Base-by-base conservation (phyloP, 2,888 invertebrate genomes). In the Dynastes hyllus region DNA sequence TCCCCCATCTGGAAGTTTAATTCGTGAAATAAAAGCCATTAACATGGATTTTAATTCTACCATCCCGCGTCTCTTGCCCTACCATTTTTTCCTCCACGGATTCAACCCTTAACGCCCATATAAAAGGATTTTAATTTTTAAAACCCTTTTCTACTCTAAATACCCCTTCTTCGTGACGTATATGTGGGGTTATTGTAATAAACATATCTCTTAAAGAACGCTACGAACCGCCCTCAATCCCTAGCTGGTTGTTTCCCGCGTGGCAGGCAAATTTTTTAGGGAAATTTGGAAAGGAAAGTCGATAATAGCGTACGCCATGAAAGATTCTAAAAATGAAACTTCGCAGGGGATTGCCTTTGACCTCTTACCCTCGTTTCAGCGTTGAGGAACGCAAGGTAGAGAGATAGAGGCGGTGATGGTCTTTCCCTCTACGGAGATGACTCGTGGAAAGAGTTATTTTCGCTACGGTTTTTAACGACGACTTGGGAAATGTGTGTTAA, bases 401-500 rank as follows among this genome's bases (percentile, higher is more conserved):
- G 27, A 22, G 22, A 22, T 22, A 22, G 22, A 22, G 55, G 5
- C 55, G 55, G 5, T 58, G 55, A 22, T 58, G 22, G 55, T 8
- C n/a, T n/a, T 53, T 13, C 6, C n/a, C 22, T 58, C 22, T 0
- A 16, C 8, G 55, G 55, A 22, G 16, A 16, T 4, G 22, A 67
- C 40, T 66, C 8, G 40, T 4, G 45, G 11, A 45, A 40, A 22
- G 40, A 40, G 40, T 67, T 67, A 67, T 67, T 67, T 67, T 67
- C 40, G 16, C n/a, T 67, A 40, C 8, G 55, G 13, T 67, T 50
- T 67, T 67, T 11, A 29, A n/a, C 37, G 45, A 16, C 66, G 16
- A 67, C 66, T 67, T 67, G 66, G 66, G 45, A 58, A 22, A 58
- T 71, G 58, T 55, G 71, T 55, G 55, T 71, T 71, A 71, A 71